phyloP scores from a whole-genome alignment of 2,888 invertebrate species.

The Antheraea assamensis region DNA sequence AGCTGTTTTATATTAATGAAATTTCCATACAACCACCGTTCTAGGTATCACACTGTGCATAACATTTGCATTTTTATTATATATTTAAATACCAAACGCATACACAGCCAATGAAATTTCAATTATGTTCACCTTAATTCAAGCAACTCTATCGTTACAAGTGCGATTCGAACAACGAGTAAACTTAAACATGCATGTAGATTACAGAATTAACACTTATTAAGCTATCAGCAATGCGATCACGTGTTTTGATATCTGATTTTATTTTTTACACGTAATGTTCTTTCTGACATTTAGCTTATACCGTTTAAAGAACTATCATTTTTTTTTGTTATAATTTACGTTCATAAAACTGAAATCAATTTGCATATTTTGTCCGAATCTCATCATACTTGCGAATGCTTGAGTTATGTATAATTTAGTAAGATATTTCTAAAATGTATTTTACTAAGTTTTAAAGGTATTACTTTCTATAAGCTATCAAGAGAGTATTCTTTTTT shows the following conservation, averaged over 20 bases:
- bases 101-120: constrained; percentile 16
- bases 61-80: constrained; percentile 22
- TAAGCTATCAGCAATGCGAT: not conserved
- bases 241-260: not conserved
- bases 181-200: not conserved
- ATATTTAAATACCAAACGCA: constrained; percentile 8
- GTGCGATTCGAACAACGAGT: not conserved
- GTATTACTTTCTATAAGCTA: not conserved
- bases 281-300: not conserved
- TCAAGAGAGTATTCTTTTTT: no score
- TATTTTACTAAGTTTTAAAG: not conserved
- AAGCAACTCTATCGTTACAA: not conserved
- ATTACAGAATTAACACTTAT: constrained; percentile 4
- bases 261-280: not conserved
- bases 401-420: not conserved
- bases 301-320: not conserved
- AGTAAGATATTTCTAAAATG: not conserved
- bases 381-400: not conserved
- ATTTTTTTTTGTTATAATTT: not conserved
- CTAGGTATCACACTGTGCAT: constrained; percentile 24
- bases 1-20: constrained; percentile 40
- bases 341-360: not conserved
- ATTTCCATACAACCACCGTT: constrained; percentile 47
- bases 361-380: not conserved
- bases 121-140: constrained; percentile 10